Base-by-base conservation (phyloP, 2,888 invertebrate species). In the Calameuta filiformis region DNA sequence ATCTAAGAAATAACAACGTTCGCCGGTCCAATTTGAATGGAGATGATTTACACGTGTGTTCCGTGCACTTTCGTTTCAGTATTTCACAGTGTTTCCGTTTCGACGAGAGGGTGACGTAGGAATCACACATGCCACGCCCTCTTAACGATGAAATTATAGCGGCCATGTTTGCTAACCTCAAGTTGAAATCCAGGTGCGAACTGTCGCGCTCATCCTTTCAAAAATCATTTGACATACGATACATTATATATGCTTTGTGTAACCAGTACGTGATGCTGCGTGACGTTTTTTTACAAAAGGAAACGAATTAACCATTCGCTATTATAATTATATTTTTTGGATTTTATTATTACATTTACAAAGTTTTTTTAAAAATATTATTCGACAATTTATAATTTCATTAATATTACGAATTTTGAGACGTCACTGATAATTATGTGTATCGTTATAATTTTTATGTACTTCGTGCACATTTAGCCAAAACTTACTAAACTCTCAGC, bases 91-190 rank as follows among this genome's bases (percentile, higher is more conserved):
- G 40, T 73, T 76, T 78, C 75, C 78, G 75, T 68, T 73, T 23
- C 35, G 33, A 69, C 73, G 74, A 56, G 35, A 76, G 76, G 40
- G 23, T 33, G 71, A 71, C 71, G 71, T 71, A 75, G 71, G 31
- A 9, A 73, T 76, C 33, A 81, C 81, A 77, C 80, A 80, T 83
- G 85, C 85, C 87, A 85, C 87, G 87, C 87, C 87, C 84, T 83
- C 81, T 82, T 85, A 85, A 87, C 84, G 82, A 85, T 83, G 81
- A 84, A 84, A 84, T 83, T 86, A 83, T 81, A 84, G 84, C 86
- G 82, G 86, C 86, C 87, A 87, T 86, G 82, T 87, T 88, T 86
- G 84, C 71, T 33, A 31, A 31, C 71, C 31, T 33, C 71, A 34
- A 30, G 71, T 31, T 71, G 15, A 33, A 71, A 33, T 76, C 82